phyloP scores from a whole-genome alignment of 2,797 vertebrate species.

The Hozukius guyotensis region DNA sequence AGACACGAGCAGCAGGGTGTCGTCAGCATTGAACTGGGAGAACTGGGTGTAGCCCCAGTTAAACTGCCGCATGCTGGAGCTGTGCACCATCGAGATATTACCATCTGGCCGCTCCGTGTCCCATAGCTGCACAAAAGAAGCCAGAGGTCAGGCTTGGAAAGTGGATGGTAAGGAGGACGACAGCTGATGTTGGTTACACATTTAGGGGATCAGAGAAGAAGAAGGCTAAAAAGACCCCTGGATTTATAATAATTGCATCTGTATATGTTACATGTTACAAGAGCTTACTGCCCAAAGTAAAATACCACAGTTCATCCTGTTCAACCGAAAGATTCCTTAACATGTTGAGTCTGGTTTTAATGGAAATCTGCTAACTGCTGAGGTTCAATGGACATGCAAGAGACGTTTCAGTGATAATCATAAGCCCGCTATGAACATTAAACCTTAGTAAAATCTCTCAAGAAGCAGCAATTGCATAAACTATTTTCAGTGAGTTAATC shows the following conservation, averaged over 20 bases:
- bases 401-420: not conserved
- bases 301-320: not conserved
- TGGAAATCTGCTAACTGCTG: too few species aligned
- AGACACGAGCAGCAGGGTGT: constrained; percentile 93
- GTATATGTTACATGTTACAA: not conserved
- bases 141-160: not conserved
- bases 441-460: not conserved
- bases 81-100: constrained; percentile 90
- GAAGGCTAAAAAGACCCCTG: not conserved
- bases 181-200: not conserved
- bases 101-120: constrained; percentile 87
- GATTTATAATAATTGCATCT: not conserved
- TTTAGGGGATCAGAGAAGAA: not conserved
- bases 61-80: constrained; percentile 94
- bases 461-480: not conserved
- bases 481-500: not conserved
- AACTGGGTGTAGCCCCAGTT: constrained; percentile 99
- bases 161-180: not conserved
- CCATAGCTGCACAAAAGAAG: constrained; percentile 86
- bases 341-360: too few species aligned
- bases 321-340: too few species aligned
- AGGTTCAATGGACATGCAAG: too few species aligned
- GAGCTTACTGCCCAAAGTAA: not conserved
- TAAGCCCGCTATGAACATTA: not conserved
- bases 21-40: constrained; percentile 97